phyloP scores from a whole-genome alignment of 2,888 invertebrate genomes.

The Drosophila kokeensis region DNA sequence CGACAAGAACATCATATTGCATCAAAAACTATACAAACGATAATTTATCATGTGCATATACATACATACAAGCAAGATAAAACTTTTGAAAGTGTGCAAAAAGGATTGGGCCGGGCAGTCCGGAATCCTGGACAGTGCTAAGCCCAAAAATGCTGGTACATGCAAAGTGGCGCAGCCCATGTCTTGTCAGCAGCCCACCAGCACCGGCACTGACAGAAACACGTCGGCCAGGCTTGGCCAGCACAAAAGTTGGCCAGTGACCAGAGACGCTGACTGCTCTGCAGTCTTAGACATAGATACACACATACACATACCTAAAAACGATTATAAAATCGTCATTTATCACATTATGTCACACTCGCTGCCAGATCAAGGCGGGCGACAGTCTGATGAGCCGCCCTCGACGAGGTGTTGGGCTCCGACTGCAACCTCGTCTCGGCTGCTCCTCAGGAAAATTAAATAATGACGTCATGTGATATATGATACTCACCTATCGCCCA shows the following conservation, averaged over 20 bases:
- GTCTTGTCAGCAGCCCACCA: slow-evolving; percentile 19
- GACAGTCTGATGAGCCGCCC: slow-evolving; percentile 49
- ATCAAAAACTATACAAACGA: slow-evolving; percentile 65
- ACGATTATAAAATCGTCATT: slow-evolving; percentile 82
- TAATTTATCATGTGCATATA: slow-evolving; percentile 71
- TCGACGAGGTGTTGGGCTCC: slow-evolving; percentile 29
- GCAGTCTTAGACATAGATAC: slow-evolving; percentile 9
- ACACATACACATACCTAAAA: slow-evolving; percentile 21
- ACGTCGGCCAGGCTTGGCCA: slow-evolving; percentile 52
- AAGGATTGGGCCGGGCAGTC: slow-evolving; percentile 41
- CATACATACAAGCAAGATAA: slow-evolving; percentile 9
- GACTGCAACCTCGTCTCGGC: slow-evolving; percentile 4
- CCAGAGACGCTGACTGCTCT: neutral
- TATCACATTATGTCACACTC: slow-evolving; percentile 78
- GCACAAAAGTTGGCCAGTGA: slow-evolving; percentile 22
- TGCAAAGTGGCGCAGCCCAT: slow-evolving; percentile 37
- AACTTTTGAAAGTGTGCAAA: slow-evolving; percentile 43
- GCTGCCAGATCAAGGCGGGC: slow-evolving; percentile 43
- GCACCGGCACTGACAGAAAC: slow-evolving; percentile 48
- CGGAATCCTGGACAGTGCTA: neutral
- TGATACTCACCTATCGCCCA: slow-evolving; percentile 21
- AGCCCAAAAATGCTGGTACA: slow-evolving; percentile 40
- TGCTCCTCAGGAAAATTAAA: slow-evolving; percentile 32
- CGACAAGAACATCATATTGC: slow-evolving; percentile 74
- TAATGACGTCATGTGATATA: slow-evolving; percentile 56